Percentiles rank a stretch among this genome's conserved stretches.
Conservation (phyloP, 2,113 vertebrate genomes). For the Siniperca chuatsi region DNA sequence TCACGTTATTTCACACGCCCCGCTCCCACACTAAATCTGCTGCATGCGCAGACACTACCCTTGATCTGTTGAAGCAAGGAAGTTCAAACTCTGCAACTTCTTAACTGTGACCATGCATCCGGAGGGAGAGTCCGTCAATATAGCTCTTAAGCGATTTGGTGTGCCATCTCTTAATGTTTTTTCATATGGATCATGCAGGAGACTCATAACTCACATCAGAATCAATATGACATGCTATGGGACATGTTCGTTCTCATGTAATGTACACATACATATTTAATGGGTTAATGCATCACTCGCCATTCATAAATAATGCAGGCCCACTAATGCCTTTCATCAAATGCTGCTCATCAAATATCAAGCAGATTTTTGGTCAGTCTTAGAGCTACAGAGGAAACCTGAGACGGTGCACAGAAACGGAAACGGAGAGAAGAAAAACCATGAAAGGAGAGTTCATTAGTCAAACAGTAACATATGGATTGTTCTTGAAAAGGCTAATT, state of each 20-base stretch:
- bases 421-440: constrained; percentile 46
- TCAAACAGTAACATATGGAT: constrained; percentile 71
- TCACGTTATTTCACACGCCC: constrained; percentile 69
- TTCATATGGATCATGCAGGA: constrained; percentile 62
- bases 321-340: constrained; percentile 79
- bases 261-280: constrained; percentile 82
- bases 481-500: constrained; percentile 72
- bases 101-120: constrained; percentile 55
- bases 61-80: constrained; percentile 53
- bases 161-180: constrained; percentile 68
- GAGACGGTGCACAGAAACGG: constrained; percentile 55
- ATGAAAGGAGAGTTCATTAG: constrained; percentile 69
- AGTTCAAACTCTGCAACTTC: constrained; percentile 60
- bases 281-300: constrained; percentile 81
- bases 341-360: constrained; percentile 83
- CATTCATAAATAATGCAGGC: constrained; percentile 79
- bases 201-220: constrained; percentile 75
- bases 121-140: constrained; percentile 52
- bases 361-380: constrained; percentile 75
- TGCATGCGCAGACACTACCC: constrained; percentile 59
- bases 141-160: constrained; percentile 67
- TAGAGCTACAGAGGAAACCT: constrained; percentile 55
- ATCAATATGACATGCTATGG: constrained; percentile 82
- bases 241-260: constrained; percentile 81
- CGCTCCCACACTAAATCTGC: constrained; percentile 70